These are phyloP conservation scores for Leptodirus hochenwartii DNA, from an alignment of 2,888 invertebrate species.

Conservation along the genomic window DNA sequence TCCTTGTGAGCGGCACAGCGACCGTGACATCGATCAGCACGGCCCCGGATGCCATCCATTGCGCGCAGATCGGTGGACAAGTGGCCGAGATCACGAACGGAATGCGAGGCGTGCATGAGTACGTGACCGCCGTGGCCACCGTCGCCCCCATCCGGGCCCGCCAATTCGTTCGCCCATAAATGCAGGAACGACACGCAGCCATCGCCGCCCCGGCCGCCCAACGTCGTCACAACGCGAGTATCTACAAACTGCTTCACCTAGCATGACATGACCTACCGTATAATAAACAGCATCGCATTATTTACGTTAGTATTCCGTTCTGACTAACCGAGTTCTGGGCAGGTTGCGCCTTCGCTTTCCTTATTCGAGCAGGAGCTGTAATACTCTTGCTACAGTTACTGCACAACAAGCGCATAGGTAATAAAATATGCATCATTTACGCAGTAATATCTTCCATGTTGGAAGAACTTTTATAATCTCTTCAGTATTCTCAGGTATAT, in stretches of 20 bases:
- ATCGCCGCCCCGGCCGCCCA: slow-evolving; percentile 84
- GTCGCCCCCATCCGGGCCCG: slow-evolving; percentile 92
- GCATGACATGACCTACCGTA: slow-evolving; percentile 9
- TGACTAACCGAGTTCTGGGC: too few species aligned
- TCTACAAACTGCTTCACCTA: slow-evolving; percentile 44
- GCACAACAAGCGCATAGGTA: too few species aligned
- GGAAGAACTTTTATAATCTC: too few species aligned
- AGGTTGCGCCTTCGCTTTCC: too few species aligned
- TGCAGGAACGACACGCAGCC: slow-evolving; percentile 79
- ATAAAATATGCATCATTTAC: too few species aligned
- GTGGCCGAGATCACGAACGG: slow-evolving; percentile 53
- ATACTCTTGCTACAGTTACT: too few species aligned
- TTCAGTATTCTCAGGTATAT: too few species aligned
- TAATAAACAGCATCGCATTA: too few species aligned
- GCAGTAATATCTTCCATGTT: too few species aligned
- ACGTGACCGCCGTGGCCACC: slow-evolving; percentile 95
- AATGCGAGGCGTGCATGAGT: slow-evolving; percentile 53
- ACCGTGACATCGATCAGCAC: slow-evolving; percentile 60
- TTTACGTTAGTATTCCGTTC: too few species aligned
- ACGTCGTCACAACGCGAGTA: slow-evolving; percentile 40
- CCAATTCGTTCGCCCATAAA: slow-evolving; percentile 66
- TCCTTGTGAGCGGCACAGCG: slow-evolving; percentile 50
- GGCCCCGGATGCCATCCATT: slow-evolving; percentile 53
- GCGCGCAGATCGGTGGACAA: slow-evolving; percentile 41
- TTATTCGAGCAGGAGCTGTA: too few species aligned